These are phyloP conservation scores for Hemiscyllium ocellatum DNA, from an alignment of 2,113 vertebrate genomes.

Conservation along the genomic window DNA sequence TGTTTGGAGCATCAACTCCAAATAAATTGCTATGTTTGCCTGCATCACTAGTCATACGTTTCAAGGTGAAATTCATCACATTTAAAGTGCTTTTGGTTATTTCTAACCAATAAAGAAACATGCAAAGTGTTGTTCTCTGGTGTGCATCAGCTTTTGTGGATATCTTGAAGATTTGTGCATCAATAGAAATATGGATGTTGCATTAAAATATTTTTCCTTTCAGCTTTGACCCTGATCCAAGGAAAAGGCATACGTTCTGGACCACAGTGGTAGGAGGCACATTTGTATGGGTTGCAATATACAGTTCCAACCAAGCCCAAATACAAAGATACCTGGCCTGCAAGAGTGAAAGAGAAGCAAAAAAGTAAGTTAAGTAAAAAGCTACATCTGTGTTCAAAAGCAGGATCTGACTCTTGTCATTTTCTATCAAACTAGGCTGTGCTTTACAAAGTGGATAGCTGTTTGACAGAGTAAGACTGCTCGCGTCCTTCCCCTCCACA, in stretches of 20 bases:
- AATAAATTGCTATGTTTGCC: not conserved
- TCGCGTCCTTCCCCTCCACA: too few species aligned
- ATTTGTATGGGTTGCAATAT: conserved; percentile 23
- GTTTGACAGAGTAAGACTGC: too few species aligned
- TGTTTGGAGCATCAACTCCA: not conserved
- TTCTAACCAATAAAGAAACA: not conserved
- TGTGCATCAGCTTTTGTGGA: not conserved
- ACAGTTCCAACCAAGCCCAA: conserved; percentile 23
- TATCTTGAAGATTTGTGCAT: not conserved
- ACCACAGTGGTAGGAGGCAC: not conserved
- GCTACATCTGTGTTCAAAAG: not conserved
- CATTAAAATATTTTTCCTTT: not conserved
- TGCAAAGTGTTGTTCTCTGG: not conserved
- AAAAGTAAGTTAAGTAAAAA: conserved; percentile 18
- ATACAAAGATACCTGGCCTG: conserved; percentile 25
- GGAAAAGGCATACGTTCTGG: conserved; percentile 32
- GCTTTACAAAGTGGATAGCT: too few species aligned
- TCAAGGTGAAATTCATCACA: too few species aligned
- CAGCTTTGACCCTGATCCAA: conserved; percentile 32
- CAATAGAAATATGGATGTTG: not conserved
- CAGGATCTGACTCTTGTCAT: not conserved
- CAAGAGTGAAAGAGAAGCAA: conserved; percentile 27
- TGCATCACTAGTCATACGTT: too few species aligned
- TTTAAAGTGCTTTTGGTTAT: not conserved
- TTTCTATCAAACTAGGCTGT: not conserved